Conservation (phyloP, 1,140 invertebrate species). For the Chelonus insularis region DNA sequence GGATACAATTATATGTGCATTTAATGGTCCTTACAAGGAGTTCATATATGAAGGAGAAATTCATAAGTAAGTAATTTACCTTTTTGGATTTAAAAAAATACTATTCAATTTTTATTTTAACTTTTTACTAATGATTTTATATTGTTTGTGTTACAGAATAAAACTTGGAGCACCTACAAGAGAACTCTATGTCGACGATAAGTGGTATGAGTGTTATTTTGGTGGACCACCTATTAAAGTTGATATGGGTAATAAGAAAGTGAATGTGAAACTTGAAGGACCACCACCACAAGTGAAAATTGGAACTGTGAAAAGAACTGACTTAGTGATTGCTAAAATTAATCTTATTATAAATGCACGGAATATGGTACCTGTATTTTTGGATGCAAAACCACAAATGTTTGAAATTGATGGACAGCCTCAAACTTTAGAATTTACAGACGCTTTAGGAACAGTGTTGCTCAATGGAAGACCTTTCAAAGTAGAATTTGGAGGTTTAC, state of each 20-base stretch:
- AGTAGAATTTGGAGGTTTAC: constrained; percentile 88
- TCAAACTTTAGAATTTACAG: constrained; percentile 78
- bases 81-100: too few species aligned
- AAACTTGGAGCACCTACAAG: constrained; percentile 88
- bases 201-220: constrained; percentile 88
- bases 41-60: constrained; percentile 71
- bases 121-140: too few species aligned
- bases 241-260: constrained; percentile 77
- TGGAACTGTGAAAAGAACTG: constrained; percentile 69
- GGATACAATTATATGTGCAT: constrained; percentile 67
- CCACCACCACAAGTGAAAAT: constrained; percentile 85
- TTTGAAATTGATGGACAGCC: constrained; percentile 75
- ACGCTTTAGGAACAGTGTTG: constrained; percentile 74
- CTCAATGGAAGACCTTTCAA: constrained; percentile 83
- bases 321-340: constrained; percentile 81
- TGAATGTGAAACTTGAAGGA: constrained; percentile 79
- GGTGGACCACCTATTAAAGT: constrained; percentile 84
- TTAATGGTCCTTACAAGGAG: constrained; percentile 75
- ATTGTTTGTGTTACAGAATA: constrained; percentile 64
- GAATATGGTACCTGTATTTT: constrained; percentile 76
- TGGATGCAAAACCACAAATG: constrained; percentile 85
- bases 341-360: constrained; percentile 81
- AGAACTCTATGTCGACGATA: constrained; percentile 87
- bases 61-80: constrained; percentile 57
- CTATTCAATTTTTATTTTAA: too few species aligned